Evolutionary conservation across 2,888 invertebrate genomes (phyloP), one percentile per base, ranked within the genome.

Genomic region (Cerastis leucographa): DNA sequence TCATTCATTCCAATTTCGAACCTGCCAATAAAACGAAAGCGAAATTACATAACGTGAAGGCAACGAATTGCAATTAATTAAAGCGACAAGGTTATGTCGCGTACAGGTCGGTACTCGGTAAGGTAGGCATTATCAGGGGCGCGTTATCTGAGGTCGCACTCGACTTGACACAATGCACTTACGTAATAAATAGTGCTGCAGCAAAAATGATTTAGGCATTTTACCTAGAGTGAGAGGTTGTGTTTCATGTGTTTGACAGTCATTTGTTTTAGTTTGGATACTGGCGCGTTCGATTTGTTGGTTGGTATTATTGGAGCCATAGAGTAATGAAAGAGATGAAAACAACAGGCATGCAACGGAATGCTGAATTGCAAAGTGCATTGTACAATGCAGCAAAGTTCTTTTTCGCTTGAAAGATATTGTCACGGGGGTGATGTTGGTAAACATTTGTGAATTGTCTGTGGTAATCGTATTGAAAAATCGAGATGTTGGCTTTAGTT

Each of bases 81-180:
- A 78, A 74, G 11, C 75, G 70, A 76, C 85, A 85, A 84, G 87
- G 84, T 77, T 73, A 74, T 77, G 78, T 86, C 81, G 81, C 78
- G 44, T 68, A 77, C 83, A 87, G 87, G 86, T 85, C 86, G 74
- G 71, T 74, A 80, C 84, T 87, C 85, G 67, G 72, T 74, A 80
- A 85, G 76, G 90, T 87, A 88, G 65, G 73, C 80, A 79, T 78
- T 87, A 88, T 89, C 89, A 84, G 80, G 83, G 76, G 83, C 82
- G 67, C 67, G 79, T 86, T 89, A 89, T 89, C 90, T 80, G 73
- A 84, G 88, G 90, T 89, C 89, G 78, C 78, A 83, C 76, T 77
- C 74, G 68, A 78, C 67, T 84, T 85, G 84, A 85, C 74, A 83
- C 76, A 83, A 81, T 76, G 76, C 69, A 49, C 40, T 86, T 85